phyloP scores from a whole-genome alignment of 1,140 invertebrate genomes.

The Rhopalosiphum padi region DNA sequence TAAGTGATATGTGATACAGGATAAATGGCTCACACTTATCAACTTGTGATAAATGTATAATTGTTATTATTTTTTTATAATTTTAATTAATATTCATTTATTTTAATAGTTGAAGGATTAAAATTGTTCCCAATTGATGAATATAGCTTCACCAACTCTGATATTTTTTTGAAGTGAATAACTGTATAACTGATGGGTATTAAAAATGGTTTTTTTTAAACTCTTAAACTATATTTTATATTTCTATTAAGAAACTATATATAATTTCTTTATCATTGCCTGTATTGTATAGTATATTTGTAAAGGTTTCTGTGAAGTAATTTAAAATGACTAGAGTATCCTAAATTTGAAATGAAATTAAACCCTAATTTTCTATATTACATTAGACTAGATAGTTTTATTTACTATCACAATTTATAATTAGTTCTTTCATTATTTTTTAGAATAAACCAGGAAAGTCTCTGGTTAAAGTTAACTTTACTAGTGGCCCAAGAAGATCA shows the following conservation, averaged over 20 bases:
- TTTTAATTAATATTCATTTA: neutral
- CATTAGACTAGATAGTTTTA: too few species aligned
- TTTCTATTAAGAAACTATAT: neutral
- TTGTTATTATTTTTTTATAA: too few species aligned
- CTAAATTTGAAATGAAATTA: neutral
- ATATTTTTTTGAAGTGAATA: neutral
- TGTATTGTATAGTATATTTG: neutral
- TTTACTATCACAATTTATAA: neutral
- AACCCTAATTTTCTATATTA: neutral
- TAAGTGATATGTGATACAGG: neutral
- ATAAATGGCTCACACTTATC: neutral
- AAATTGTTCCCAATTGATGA: neutral
- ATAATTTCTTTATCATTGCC: neutral
- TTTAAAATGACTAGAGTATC: too few species aligned
- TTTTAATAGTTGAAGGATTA: neutral
- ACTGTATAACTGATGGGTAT: neutral
- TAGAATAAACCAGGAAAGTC: constrained; percentile 79
- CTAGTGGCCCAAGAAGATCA: constrained; percentile 82
- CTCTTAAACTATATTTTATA: neutral
- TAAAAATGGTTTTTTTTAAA: neutral
- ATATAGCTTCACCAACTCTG: neutral
- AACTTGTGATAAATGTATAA: neutral
- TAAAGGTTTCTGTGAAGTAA: neutral
- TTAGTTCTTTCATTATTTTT: neutral
- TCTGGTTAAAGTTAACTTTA: constrained; percentile 77